Evolutionary conservation across 2,888 invertebrate species (phyloP).

Genomic region (Bembecia ichneumoniformis): DNA sequence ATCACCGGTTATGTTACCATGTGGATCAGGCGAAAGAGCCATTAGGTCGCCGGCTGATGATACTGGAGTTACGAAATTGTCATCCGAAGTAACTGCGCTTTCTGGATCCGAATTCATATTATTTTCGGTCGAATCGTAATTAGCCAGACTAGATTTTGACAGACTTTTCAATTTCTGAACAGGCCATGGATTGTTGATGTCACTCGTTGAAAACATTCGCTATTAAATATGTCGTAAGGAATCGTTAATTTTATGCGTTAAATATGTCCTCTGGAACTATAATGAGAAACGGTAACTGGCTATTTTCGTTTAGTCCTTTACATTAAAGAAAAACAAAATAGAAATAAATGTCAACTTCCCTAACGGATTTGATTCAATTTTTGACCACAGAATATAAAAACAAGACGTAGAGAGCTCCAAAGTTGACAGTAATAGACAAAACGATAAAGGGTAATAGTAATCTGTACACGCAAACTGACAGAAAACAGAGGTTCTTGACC

Average conservation of each 20-base stretch:
- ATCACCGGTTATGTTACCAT: conserved; percentile 37
- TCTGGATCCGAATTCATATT: conserved; percentile 38
- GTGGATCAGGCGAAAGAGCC: conserved; percentile 45
- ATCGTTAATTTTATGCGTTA: background rate
- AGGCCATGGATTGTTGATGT: conserved; percentile 23
- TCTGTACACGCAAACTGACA: too few species aligned
- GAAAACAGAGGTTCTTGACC: too few species aligned
- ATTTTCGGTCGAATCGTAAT: conserved; percentile 14
- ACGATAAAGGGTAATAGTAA: too few species aligned
- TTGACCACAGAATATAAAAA: too few species aligned
- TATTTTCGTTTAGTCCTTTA: conserved; percentile 12
- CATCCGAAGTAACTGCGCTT: conserved; percentile 37
- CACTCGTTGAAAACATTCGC: conserved; percentile 45
- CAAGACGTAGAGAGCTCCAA: too few species aligned
- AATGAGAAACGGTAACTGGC: background rate
- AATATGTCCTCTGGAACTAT: too few species aligned
- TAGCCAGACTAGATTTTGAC: conserved; percentile 23
- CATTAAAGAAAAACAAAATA: conserved; percentile 14
- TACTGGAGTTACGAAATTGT: conserved; percentile 45
- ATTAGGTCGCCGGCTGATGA: conserved; percentile 53
- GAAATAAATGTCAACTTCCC: conserved; percentile 9
- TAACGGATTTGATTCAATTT: background rate
- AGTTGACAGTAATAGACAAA: too few species aligned
- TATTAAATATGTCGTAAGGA: background rate
- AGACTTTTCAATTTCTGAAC: conserved; percentile 21